Percentiles rank a stretch among this genome's conserved stretches.
phyloP scores from a whole-genome alignment of 2,797 vertebrate species.

The Enoplosus armatus region DNA sequence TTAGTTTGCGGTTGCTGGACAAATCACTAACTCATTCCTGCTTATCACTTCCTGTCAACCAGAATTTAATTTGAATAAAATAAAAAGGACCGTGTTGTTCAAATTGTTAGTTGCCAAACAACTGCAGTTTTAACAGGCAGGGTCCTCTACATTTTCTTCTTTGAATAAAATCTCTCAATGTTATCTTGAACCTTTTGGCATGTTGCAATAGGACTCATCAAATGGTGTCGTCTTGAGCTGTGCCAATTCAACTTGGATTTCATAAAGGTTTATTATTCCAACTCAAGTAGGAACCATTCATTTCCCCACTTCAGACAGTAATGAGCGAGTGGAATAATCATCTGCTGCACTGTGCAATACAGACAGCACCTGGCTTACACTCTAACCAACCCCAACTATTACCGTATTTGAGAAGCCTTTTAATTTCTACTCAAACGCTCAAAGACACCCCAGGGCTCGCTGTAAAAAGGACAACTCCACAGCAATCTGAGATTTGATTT shows the following conservation, averaged over 20 bases:
- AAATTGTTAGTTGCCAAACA: background rate
- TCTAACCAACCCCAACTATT: slow-evolving; percentile 53
- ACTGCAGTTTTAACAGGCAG: background rate
- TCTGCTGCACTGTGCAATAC: slow-evolving; percentile 47
- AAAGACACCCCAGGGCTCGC: slow-evolving; percentile 44
- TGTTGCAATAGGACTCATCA: slow-evolving; percentile 34
- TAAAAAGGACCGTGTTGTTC: background rate
- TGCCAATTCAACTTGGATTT: slow-evolving; percentile 67
- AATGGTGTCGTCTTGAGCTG: slow-evolving; percentile 44
- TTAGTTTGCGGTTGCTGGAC: background rate
- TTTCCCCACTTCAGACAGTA: slow-evolving; percentile 70
- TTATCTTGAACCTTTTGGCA: slow-evolving; percentile 12
- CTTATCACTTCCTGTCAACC: background rate
- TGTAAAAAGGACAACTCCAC: slow-evolving; percentile 36
- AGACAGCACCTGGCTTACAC: slow-evolving; percentile 62
- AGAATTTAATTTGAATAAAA: background rate
- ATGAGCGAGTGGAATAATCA: slow-evolving; percentile 67
- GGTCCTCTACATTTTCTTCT: background rate
- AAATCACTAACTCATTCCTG: background rate
- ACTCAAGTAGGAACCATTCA: slow-evolving; percentile 63
- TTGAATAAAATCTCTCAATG: background rate
- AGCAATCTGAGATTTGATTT: slow-evolving; percentile 2
- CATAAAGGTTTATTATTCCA: slow-evolving; percentile 64
- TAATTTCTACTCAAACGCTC: slow-evolving; percentile 45
- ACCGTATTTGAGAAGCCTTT: slow-evolving; percentile 62